These are phyloP conservation scores for Engraulis encrasicolus DNA, from an alignment of 2,113 vertebrate genomes.

Conservation along the genomic window DNA sequence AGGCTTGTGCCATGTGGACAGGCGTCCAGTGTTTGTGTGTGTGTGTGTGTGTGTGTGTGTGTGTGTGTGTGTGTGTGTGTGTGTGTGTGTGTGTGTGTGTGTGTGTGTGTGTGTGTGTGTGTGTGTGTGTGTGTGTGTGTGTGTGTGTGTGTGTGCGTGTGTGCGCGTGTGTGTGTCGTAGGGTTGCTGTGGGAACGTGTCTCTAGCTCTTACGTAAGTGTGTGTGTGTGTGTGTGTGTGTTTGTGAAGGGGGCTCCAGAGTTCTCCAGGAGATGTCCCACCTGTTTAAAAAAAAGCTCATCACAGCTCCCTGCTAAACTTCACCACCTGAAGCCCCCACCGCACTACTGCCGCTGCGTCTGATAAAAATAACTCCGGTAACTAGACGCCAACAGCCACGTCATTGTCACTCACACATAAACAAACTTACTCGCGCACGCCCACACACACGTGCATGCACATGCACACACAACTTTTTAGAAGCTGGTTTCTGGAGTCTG, in stretches of 20 bases:
- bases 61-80: constrained; percentile 2
- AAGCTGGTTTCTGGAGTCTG: no score
- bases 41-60: constrained; percentile 12
- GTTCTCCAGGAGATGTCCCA: constrained; percentile 30
- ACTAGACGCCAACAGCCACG: constrained; percentile 52
- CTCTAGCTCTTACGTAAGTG: background rate
- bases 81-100: background rate
- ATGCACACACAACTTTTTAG: background rate
- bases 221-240: constrained; percentile 23
- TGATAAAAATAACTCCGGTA: constrained; percentile 64
- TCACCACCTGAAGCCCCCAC: constrained; percentile 41
- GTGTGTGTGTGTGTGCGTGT: background rate
- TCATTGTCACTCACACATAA: constrained; percentile 18
- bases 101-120: background rate
- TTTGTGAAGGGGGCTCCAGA: no score
- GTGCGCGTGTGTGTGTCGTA: background rate
- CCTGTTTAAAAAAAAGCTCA: constrained; percentile 2
- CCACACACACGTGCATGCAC: constrained; percentile 6
- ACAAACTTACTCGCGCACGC: constrained; percentile 28
- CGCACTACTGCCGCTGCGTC: constrained; percentile 38
- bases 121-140: constrained; percentile 16
- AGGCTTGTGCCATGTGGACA: background rate
- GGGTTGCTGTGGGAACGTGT: no score
- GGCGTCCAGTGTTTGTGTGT: background rate
- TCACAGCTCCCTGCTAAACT: constrained; percentile 22